Conservation (phyloP, 2,888 invertebrate genomes). For the Drosophila diplacantha region DNA sequence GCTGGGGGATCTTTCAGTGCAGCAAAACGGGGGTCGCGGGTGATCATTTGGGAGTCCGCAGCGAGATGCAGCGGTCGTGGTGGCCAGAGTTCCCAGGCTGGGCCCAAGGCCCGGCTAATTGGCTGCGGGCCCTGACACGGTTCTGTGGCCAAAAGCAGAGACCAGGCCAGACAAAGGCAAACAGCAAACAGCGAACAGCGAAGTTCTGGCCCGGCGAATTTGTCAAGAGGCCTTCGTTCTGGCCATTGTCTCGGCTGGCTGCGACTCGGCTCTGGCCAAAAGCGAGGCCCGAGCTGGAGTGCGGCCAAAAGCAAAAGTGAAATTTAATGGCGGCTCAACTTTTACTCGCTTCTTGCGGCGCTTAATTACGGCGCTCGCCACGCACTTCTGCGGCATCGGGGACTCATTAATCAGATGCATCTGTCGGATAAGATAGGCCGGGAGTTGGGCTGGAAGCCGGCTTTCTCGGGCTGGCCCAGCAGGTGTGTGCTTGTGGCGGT, state of each 20-base stretch:
- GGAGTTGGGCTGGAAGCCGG: not conserved
- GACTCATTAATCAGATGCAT: constrained; percentile 72
- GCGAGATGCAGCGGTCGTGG: constrained; percentile 36
- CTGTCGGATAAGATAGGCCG: constrained; percentile 63
- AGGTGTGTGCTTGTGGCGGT: constrained; percentile 27
- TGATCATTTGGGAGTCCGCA: constrained; percentile 23
- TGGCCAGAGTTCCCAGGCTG: constrained; percentile 43
- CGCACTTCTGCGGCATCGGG: constrained; percentile 61
- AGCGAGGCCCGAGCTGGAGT: not conserved
- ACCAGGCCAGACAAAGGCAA: not conserved
- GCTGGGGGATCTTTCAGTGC: not conserved
- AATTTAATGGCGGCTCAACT: constrained; percentile 39
- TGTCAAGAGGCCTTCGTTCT: constrained; percentile 61
- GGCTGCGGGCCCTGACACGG: constrained; percentile 58
- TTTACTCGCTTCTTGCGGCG: constrained; percentile 43
- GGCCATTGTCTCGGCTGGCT: constrained; percentile 46
- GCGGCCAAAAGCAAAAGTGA: constrained; percentile 44
- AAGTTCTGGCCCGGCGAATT: constrained; percentile 46
- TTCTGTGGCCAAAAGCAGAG: constrained; percentile 31
- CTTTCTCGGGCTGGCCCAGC: constrained; percentile 27
- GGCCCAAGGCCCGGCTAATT: constrained; percentile 56
- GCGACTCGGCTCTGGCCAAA: not conserved
- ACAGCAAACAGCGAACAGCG: not conserved
- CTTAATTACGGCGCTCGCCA: constrained; percentile 67
- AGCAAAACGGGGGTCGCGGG: not conserved